phyloP scores from a whole-genome alignment of 2,797 vertebrate genomes.

The Thaleichthys pacificus region DNA sequence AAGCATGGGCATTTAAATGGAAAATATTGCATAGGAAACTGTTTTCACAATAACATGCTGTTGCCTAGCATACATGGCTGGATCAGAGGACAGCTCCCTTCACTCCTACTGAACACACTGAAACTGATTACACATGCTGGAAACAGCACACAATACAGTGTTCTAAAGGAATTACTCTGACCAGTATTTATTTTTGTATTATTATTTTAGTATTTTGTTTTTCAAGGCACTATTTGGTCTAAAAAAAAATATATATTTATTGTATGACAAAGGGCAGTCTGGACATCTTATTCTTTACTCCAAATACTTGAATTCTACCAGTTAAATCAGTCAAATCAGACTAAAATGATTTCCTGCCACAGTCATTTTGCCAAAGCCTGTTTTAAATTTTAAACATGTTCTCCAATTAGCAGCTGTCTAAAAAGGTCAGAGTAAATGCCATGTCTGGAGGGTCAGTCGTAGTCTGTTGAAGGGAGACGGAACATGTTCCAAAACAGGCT shows the following conservation, averaged over 20 bases:
- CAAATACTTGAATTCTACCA: no score
- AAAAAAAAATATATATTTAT: not conserved
- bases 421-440: not conserved
- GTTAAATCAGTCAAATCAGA: no score
- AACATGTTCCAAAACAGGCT: conserved; percentile 2
- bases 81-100: conserved; percentile 55
- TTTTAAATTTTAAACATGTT: no score
- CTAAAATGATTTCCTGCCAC: no score
- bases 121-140: conserved; percentile 27
- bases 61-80: conserved; percentile 12
- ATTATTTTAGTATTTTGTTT: no score
- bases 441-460: not conserved
- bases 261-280: no score
- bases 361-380: no score
- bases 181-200: no score
- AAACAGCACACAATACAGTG: conserved; percentile 29
- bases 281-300: no score
- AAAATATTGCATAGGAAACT: conserved; percentile 44
- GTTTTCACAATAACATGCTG: conserved; percentile 3
- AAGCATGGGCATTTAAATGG: conserved; percentile 19
- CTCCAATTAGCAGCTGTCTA: not conserved
- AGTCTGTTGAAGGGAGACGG: not conserved
- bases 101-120: conserved; percentile 39
- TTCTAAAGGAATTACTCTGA: no score
- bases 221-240: no score